Base-by-base conservation (phyloP, 1,140 invertebrate species). In the Cydia pomonella region DNA sequence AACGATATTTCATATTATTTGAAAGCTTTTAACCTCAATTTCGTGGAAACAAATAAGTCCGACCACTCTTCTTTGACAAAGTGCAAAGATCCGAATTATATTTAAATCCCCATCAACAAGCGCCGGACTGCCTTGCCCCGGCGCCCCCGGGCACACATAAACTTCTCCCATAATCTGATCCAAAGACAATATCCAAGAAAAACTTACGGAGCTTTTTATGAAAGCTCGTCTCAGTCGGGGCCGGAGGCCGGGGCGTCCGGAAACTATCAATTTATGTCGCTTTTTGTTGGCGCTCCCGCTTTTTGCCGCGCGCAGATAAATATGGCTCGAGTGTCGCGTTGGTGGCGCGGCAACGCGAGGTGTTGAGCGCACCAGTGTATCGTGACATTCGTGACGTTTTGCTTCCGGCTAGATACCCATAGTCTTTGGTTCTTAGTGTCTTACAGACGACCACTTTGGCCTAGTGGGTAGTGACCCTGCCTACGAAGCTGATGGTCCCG, bases 151-250 rank as follows among this genome's bases (percentile, higher is more conserved):
- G 21, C 18, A 23, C 53, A 23, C 53, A 59, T 59, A 21, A 59
- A 59, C 53, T 59, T 59, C 53, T 59, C 21, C 53, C n/a, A 59
- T 59, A 59, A 59, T 59, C 53, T 59, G 18, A 59, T 59, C 53
- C 53, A 59, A 59, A 59, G 53, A 59, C 53, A 59, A 59, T 59
- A 59, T 59, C 53, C 53, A 59, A 59, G 53, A 59, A 59, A 59
- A 59, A 59, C 53, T 59, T 59, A 59, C 53, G 53, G 53, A 21
- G 53, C 16, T 59, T 59, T 59, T 59, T 59, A 59, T 59, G 53
- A 23, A 59, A 59, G 53, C 47, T 50, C 47, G 47, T 23, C 53
- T 21, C 53, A 10, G 53, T 10, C 50, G 16, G 50, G n/a, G 50
- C 5, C 50, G 41, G 38, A 12, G 47, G 47, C 50, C 18, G 16